Evolutionary conservation across 2,888 invertebrate species (phyloP).

Genomic region (Agrilus biguttatus): DNA sequence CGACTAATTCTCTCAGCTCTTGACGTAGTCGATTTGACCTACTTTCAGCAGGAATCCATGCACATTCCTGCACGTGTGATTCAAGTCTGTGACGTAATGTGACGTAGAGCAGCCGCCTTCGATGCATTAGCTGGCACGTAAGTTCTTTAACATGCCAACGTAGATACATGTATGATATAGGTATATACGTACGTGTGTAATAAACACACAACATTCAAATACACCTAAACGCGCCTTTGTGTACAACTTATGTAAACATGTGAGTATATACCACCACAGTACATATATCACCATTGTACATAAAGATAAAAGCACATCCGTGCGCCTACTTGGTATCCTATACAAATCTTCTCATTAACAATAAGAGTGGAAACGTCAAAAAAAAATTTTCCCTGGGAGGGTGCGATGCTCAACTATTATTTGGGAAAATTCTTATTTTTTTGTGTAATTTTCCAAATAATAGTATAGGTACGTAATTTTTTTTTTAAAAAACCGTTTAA

Average conservation of each 20-base stretch:
- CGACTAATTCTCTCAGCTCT: too few relatives aligned
- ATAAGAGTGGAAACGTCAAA: too few relatives aligned
- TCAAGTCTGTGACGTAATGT: conserved; percentile 29
- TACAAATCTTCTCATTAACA: too few relatives aligned
- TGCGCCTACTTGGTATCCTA: too few relatives aligned
- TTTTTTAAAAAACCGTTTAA: too few relatives aligned
- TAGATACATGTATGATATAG: neutral
- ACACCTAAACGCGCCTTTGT: neutral
- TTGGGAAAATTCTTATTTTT: too few relatives aligned
- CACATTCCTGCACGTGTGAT: conserved; percentile 33
- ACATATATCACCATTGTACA: too few relatives aligned
- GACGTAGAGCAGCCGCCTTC: conserved; percentile 19
- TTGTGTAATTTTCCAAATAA: too few relatives aligned
- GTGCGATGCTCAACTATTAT: too few relatives aligned
- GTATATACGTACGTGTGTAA: neutral
- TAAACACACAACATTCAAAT: neutral
- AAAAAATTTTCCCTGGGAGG: too few relatives aligned
- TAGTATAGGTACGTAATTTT: too few relatives aligned
- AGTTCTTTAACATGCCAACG: conserved; percentile 7
- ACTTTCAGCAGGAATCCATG: conserved; percentile 25
- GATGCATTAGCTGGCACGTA: conserved; percentile 10
- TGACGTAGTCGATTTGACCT: conserved; percentile 17
- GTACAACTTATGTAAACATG: neutral
- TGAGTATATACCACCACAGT: neutral
- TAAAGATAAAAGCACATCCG: too few relatives aligned